phyloP scores from a whole-genome alignment of 2,113 vertebrate species.

The Solea senegalensis region DNA sequence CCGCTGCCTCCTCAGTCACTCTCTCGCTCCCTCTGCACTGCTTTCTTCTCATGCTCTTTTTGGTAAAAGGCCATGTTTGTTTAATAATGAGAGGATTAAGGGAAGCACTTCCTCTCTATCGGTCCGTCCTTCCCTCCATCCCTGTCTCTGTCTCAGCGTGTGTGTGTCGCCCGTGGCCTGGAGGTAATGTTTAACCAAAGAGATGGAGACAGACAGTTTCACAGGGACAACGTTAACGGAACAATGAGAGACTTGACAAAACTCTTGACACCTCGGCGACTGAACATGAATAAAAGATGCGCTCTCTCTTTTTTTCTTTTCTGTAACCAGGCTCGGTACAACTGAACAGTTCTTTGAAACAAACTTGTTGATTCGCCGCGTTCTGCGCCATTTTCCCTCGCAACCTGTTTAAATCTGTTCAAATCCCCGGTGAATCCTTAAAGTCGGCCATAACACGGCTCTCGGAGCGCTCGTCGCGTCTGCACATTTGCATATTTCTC shows the following conservation, averaged over 20 bases:
- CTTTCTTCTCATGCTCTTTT: conserved; percentile 18
- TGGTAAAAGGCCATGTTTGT: conserved; percentile 43
- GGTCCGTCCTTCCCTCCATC: background rate
- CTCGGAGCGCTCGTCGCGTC: too few species aligned
- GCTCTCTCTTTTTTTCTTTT: conserved; percentile 31
- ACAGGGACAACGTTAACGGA: conserved; percentile 71
- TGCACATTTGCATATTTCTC: too few species aligned
- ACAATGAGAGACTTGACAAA: conserved; percentile 73
- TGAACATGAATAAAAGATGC: conserved; percentile 75
- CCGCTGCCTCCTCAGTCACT: conserved; percentile 13
- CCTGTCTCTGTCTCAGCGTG: background rate
- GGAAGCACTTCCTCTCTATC: conserved; percentile 20
- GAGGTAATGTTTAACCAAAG: conserved; percentile 69
- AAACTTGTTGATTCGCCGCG: conserved; percentile 33
- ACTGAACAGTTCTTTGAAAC: conserved; percentile 49
- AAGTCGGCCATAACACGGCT: too few species aligned
- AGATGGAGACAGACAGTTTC: conserved; percentile 61
- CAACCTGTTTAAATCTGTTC: conserved; percentile 37
- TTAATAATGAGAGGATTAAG: conserved; percentile 53
- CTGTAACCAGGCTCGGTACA: conserved; percentile 36
- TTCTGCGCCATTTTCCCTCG: conserved; percentile 43
- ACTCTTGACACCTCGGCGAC: conserved; percentile 75
- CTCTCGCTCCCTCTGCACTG: conserved; percentile 15
- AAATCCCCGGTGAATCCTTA: conserved; percentile 16
- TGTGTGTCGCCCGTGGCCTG: conserved; percentile 4